Conservation (phyloP, 2,113 vertebrate genomes). For the Loxodonta africana region DNA sequence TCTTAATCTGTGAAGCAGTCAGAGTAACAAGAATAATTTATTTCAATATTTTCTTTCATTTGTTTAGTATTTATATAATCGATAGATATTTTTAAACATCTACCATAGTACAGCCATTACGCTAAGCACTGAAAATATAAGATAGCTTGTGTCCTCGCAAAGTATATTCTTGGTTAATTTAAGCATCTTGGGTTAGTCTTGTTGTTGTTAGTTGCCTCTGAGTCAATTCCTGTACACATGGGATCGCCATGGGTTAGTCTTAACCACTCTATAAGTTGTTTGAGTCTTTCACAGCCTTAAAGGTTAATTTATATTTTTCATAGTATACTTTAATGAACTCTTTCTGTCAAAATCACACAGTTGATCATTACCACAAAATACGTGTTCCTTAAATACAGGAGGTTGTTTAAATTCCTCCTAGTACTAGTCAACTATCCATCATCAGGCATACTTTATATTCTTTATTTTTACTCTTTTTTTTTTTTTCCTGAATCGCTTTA, state of each 20-base stretch:
- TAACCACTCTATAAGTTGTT: neutral
- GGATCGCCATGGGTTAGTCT: neutral
- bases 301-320: neutral
- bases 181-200: neutral
- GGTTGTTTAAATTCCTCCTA: neutral
- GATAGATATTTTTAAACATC: neutral
- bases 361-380: neutral
- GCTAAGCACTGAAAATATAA: neutral
- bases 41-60: slow-evolving; percentile 5
- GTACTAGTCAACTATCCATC: neutral
- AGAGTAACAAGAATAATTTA: neutral
- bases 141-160: neutral
- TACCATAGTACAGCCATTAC: neutral
- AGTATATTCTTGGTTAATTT: neutral
- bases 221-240: no score
- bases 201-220: no score
- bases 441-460: neutral
- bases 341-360: neutral
- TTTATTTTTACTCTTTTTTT: neutral
- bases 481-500: neutral
- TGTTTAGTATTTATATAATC: neutral
- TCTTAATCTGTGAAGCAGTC: neutral
- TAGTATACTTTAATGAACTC: neutral
- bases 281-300: neutral
- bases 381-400: neutral